These are phyloP conservation scores for Hanleya hanleyi DNA, from an alignment of 2,888 invertebrate species.

Conservation along the genomic window DNA sequence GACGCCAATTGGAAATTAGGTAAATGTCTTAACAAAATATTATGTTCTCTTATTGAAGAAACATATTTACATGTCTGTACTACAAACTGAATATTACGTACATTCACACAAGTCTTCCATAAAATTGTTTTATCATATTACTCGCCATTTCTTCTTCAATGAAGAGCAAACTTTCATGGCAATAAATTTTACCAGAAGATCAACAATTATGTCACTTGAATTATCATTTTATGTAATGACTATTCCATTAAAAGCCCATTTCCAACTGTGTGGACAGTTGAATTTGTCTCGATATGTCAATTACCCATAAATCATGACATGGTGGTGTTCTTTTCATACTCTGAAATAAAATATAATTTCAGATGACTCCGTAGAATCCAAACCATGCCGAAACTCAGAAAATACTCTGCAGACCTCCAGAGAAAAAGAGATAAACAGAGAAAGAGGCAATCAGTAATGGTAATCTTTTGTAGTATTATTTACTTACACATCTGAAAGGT, in stretches of 20 bases:
- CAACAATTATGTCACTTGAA: no score
- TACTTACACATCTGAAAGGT: neutral
- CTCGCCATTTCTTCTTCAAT: no score
- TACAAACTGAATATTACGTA: no score
- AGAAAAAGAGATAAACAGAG: neutral
- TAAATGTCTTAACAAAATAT: no score
- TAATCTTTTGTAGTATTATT: neutral
- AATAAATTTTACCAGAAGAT: no score
- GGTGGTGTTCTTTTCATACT: neutral
- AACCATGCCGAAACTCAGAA: neutral
- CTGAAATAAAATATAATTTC: neutral
- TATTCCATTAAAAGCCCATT: neutral
- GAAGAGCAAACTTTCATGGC: no score
- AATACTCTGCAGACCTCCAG: neutral
- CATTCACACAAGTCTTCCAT: no score
- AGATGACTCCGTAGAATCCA: neutral
- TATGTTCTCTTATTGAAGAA: no score
- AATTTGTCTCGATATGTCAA: neutral
- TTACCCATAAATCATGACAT: neutral
- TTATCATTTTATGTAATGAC: neutral
- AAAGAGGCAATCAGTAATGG: neutral
- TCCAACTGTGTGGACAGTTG: neutral
- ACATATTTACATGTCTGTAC: no score
- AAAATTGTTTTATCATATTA: no score
- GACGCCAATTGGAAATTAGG: no score